Percentiles rank a stretch among this genome's conserved stretches.
phyloP scores from a whole-genome alignment of 2,113 vertebrate species.

The Bufo bufo region DNA sequence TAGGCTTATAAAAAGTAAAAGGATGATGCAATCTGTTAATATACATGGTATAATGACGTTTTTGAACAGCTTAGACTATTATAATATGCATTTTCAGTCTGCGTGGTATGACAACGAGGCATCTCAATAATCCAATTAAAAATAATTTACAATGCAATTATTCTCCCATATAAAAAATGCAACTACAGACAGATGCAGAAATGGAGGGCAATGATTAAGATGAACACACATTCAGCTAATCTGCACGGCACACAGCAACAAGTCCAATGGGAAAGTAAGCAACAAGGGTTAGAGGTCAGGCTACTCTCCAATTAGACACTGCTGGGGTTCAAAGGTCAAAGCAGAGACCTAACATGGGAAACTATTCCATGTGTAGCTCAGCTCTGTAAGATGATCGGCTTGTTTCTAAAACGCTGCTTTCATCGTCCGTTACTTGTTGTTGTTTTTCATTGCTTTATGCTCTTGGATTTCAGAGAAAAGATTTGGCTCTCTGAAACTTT shows the following conservation, averaged over 20 bases:
- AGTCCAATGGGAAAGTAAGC: slow-evolving; percentile 53
- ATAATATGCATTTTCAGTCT: not conserved
- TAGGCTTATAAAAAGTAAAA: not conserved
- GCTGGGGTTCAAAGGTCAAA: slow-evolving; percentile 34
- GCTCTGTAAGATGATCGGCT: slow-evolving; percentile 20
- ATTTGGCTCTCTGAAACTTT: not conserved
- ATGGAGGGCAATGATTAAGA: not conserved
- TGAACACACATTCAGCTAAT: slow-evolving; percentile 38
- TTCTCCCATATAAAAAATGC: not conserved
- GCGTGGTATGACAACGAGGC: not conserved
- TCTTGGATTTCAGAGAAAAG: not conserved
- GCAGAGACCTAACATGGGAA: slow-evolving; percentile 37
- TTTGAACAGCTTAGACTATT: too few species aligned
- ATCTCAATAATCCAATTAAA: slow-evolving; percentile 3
- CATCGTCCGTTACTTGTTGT: slow-evolving; percentile 16
- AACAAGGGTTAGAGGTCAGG: slow-evolving; percentile 31
- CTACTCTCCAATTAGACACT: slow-evolving; percentile 51
- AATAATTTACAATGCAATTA: not conserved
- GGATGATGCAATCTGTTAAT: not conserved
- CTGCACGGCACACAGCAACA: slow-evolving; percentile 40
- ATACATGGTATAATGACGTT: not conserved
- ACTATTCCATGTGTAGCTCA: slow-evolving; percentile 47
- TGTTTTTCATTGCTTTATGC: not conserved
- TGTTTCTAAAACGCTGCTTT: not conserved
- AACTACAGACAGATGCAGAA: slow-evolving; percentile 10